phyloP scores from a whole-genome alignment of 2,797 vertebrate genomes.

The Threskiornis aethiopicus region DNA sequence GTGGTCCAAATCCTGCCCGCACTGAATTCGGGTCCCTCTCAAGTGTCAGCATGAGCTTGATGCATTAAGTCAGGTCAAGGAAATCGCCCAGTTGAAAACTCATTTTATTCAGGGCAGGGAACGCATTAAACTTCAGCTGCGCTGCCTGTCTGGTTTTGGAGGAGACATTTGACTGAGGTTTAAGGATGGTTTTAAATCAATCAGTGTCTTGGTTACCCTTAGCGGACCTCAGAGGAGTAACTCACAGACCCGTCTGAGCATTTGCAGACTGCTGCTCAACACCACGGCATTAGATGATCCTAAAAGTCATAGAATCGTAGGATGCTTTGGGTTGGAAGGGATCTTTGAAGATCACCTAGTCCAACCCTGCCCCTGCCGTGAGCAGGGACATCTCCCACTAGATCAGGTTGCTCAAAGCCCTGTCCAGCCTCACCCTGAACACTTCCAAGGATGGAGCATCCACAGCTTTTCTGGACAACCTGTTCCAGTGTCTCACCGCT shows the following conservation, averaged over 20 bases:
- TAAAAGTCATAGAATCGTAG: background rate
- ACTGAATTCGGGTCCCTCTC: background rate
- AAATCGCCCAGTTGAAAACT: background rate
- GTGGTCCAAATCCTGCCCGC: background rate
- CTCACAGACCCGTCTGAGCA: background rate
- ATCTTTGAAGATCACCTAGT: background rate
- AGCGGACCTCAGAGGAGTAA: background rate
- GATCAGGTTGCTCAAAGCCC: background rate
- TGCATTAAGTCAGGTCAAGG: background rate
- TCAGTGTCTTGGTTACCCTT: background rate
- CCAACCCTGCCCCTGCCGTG: too few relatives aligned
- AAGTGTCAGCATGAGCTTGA: background rate
- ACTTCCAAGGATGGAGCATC: background rate
- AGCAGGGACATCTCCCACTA: background rate
- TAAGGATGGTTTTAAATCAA: background rate
- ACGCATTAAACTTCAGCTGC: rapidly evolving
- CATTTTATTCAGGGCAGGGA: background rate
- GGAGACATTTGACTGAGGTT: background rate
- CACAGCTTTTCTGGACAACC: background rate
- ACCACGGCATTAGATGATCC: background rate
- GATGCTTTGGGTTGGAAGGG: background rate
- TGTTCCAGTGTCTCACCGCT: background rate
- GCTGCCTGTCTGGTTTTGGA: background rate
- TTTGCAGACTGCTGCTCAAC: background rate
- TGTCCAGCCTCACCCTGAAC: rapidly evolving